Evolutionary conservation across 2,888 invertebrate genomes (phyloP), one percentile per base, ranked within the genome.

Genomic region (Agrochola circellaris): DNA sequence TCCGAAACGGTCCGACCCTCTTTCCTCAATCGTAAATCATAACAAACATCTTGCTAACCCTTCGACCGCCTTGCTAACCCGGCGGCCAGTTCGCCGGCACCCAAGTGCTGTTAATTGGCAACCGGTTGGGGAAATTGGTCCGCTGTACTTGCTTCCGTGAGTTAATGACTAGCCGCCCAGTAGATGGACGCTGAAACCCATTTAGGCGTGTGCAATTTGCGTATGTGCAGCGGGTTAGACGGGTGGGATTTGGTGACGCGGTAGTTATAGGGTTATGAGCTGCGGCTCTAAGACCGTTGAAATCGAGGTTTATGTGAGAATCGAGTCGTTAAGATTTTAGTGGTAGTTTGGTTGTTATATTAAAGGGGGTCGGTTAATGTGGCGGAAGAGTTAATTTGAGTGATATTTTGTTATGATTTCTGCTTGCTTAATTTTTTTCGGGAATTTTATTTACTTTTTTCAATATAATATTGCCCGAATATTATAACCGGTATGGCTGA

Each of bases 1-100:
- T 81, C 70, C 66, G 71, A 67, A 78, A 68, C 78, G 62, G 69
- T 51, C 83, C 87, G 82, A 88, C 88, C 90, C 90, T 90, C 89
- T 89, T 89, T 91, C 88, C 90, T 90, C 87, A 91, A 91, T 92
- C 94, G 93, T 96, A 94, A 95, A 96, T 95, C 96, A 96, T 95
- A 95, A 95, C 95, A 95, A 95, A 95, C 94, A 95, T 96, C 95
- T 95, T 95, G 93, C 92, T 92, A 94, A 95, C 95, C 96, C 96
- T 95, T 94, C 92, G 92, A 92, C 92, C 90, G 91, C 92, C 92
- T 87, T 84, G 83, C 83, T 87, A 84, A 84, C 84, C 87, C 87
- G 93, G 82, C 91, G 91, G 91, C 91, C 89, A 89, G 92, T 88
- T 87, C 90, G 90, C 88, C 89, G 89, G 90, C 87, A 90, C 92